A percentile compares a stretch with the other conserved stretches of the same genome.
Evolutionary conservation across 2,113 vertebrate genomes (phyloP).

Genomic region (Junco hyemalis): DNA sequence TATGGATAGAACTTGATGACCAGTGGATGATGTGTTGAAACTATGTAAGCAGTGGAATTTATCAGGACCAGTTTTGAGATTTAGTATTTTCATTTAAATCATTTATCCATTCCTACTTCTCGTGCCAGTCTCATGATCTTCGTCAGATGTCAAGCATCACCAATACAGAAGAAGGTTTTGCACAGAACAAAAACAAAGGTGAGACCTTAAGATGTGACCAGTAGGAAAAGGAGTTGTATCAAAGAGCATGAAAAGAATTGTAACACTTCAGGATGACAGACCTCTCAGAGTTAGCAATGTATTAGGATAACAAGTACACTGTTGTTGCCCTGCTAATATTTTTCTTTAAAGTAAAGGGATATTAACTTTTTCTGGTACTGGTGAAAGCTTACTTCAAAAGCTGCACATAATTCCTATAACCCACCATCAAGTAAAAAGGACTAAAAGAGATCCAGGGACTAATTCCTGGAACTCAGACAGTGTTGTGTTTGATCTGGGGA

Average conservation of each 20-base stretch:
- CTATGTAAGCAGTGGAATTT: neutral
- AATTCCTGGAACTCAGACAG: neutral
- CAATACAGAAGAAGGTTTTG: neutral
- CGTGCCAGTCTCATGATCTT: neutral
- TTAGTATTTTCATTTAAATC: neutral
- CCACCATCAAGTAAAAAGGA: neutral
- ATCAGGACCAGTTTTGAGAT: neutral
- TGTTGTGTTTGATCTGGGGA: neutral
- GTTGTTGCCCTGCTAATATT: neutral
- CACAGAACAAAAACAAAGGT: neutral
- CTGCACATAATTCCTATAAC: neutral
- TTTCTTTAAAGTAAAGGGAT: neutral
- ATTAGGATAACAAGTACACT: neutral
- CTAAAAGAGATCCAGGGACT: neutral
- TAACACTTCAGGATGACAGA: neutral
- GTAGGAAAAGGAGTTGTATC: neutral
- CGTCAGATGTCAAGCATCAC: neutral
- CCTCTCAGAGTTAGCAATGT: neutral
- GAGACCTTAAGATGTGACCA: neutral
- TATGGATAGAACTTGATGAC: neutral
- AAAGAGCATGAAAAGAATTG: neutral
- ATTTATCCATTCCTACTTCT: neutral
- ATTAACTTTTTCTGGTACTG: neutral
- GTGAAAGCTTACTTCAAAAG: neutral
- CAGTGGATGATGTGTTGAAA: neutral